Evolutionary conservation across 2,113 vertebrate genomes (phyloP), one percentile per base, ranked within the genome.

Genomic region (Probosciger aterrimus): DNA sequence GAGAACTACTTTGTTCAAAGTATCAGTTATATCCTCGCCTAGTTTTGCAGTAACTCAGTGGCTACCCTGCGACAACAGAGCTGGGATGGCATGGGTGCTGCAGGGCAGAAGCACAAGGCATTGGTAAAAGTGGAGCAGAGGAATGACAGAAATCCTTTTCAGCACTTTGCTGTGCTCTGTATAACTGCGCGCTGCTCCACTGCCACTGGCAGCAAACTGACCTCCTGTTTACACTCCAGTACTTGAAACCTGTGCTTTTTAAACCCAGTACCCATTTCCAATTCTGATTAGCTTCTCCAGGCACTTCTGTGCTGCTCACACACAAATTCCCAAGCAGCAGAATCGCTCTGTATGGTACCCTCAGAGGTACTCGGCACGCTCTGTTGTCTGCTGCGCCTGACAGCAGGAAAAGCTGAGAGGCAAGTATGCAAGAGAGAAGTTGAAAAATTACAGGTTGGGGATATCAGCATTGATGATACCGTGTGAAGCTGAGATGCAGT

Each of bases 1-100:
- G 57, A 44, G 55, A 85, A 96, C 94, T 93, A 88, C 74, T 88
- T 92, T 77, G 31, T 91, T 95, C 91, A 69, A 86, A 96, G 86
- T 46, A 96, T 82, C 62, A 60, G 59, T 88, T 93, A 89, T 46
- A 88, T 71, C 27, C 73, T 96, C 82, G 49, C 77, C 68, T 93
- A 64, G 20, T 87, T 81, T 91, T 93, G 67, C 75, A 75, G 80
- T 86, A 86, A 91, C 87, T 94, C 52, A 67, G 1, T 17, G 15
- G 47, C 47, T 91, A 75, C 49, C 37, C 23, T 86, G 53, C 43
- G 77, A 92, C 65, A 93, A 69, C 68, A 89, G 78, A 88, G 62
- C 68, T 86, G 68, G 55, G 96, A 88, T 67, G 93, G 67, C 19
- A 59, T 49, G 24, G 30, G 43, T 80, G 76, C 82, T 91, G 46